Conservation (phyloP, 2,888 invertebrate species). For the Choristoneura rosaceana region DNA sequence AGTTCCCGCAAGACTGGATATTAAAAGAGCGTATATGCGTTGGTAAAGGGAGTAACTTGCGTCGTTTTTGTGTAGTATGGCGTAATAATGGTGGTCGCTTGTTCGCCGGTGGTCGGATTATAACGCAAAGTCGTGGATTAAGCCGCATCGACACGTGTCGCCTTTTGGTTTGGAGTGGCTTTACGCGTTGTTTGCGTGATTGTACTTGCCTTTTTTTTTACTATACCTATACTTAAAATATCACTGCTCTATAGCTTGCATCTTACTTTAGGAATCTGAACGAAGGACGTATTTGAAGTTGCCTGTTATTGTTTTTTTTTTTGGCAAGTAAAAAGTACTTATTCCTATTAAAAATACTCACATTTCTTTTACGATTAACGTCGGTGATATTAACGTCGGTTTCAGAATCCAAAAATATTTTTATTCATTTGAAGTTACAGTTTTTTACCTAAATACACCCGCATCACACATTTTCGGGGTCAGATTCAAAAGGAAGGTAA, state of each 20-base stretch:
- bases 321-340: background rate
- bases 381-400: background rate
- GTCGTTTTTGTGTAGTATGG: slow-evolving; percentile 69
- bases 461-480: slow-evolving; percentile 38
- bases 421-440: slow-evolving; percentile 2
- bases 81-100: slow-evolving; percentile 68
- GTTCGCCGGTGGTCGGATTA: slow-evolving; percentile 81
- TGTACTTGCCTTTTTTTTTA: slow-evolving; percentile 51
- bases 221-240: background rate
- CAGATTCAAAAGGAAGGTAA: slow-evolving; percentile 59
- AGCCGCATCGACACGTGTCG: slow-evolving; percentile 80
- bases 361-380: background rate
- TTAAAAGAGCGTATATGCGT: slow-evolving; percentile 11
- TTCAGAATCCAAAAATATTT: background rate
- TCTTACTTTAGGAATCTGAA: background rate
- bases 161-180: slow-evolving; percentile 72
- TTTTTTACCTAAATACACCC: slow-evolving; percentile 28
- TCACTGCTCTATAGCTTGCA: background rate
- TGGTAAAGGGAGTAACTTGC: background rate
- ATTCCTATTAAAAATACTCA: background rate
- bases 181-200: slow-evolving; percentile 69
- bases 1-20: background rate
- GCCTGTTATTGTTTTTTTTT: background rate
- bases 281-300: background rate
- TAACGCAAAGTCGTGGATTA: slow-evolving; percentile 77